These are phyloP conservation scores for Diplodus puntazzo DNA, from an alignment of 2,797 vertebrate genomes.

Conservation along the genomic window DNA sequence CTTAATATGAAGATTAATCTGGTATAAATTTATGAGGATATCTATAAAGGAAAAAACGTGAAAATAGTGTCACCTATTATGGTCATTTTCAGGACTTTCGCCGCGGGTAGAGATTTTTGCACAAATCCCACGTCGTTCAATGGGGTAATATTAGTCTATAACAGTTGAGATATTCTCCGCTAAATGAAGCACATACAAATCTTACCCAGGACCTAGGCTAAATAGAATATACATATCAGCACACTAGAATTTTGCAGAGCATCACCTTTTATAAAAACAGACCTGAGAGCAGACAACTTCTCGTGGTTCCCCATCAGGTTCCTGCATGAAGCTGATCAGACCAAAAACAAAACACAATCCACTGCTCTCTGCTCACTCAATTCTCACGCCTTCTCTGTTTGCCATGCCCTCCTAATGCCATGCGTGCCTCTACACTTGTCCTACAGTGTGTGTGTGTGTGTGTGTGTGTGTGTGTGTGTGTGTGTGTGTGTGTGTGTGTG, in stretches of 20 bases:
- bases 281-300: slow-evolving; percentile 27
- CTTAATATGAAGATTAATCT: too few relatives aligned
- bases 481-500: slow-evolving; percentile 7
- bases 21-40: too few relatives aligned
- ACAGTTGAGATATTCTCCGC: too few relatives aligned
- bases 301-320: slow-evolving; percentile 23
- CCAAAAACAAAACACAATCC: slow-evolving; percentile 7
- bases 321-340: slow-evolving; percentile 27
- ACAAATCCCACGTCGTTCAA: too few relatives aligned
- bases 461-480: slow-evolving; percentile 8
- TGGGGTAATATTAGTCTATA: too few relatives aligned
- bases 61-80: too few relatives aligned
- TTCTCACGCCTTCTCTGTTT: slow-evolving; percentile 19
- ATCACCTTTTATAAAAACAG: slow-evolving; percentile 7
- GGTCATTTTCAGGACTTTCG: too few relatives aligned
- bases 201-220: too few relatives aligned
- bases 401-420: slow-evolving; percentile 38
- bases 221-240: too few relatives aligned
- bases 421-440: slow-evolving; percentile 34
- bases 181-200: too few relatives aligned
- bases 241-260: rapidly evolving
- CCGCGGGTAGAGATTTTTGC: too few relatives aligned
- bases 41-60: too few relatives aligned
- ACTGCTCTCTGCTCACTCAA: background rate
- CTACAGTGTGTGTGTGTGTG: slow-evolving; percentile 19